A percentile compares a stretch with the other conserved stretches of the same genome.
These are phyloP conservation scores for Dipodomys ordii DNA, from an alignment of 2,113 vertebrate genomes.

Conservation along the genomic window DNA sequence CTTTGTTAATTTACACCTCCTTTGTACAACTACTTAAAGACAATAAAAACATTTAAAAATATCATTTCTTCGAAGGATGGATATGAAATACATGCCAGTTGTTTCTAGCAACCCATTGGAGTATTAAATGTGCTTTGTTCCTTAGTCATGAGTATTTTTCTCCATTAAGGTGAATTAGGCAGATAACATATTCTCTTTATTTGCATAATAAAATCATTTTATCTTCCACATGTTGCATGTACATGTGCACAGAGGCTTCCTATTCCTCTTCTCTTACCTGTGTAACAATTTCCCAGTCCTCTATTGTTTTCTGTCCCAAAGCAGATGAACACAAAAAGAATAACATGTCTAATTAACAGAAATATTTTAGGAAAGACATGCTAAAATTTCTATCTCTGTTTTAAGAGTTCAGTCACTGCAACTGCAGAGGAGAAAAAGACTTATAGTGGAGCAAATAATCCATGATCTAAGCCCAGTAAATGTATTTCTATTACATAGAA, in stretches of 20 bases:
- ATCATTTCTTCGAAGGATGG: background rate
- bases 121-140: slow-evolving; percentile 30
- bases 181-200: background rate
- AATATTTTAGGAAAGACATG: slow-evolving; percentile 1
- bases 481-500: background rate
- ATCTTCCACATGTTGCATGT: background rate
- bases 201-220: slow-evolving; percentile 27
- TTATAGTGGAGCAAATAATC: background rate
- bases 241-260: background rate
- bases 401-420: background rate
- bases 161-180: slow-evolving; percentile 26
- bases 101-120: background rate
- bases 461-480: background rate
- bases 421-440: slow-evolving; percentile 22
- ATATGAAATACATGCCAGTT: background rate
- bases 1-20: no score
- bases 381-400: background rate
- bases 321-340: background rate
- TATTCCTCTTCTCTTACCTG: background rate
- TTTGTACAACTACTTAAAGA: no score
- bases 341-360: background rate
- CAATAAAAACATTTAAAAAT: no score
- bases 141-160: slow-evolving; percentile 18
- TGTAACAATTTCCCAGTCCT: background rate
- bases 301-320: slow-evolving; percentile 5